Evolutionary conservation across 1,140 invertebrate genomes (phyloP), one percentile per base, ranked within the genome.

Genomic region (Ceratina japonica): DNA sequence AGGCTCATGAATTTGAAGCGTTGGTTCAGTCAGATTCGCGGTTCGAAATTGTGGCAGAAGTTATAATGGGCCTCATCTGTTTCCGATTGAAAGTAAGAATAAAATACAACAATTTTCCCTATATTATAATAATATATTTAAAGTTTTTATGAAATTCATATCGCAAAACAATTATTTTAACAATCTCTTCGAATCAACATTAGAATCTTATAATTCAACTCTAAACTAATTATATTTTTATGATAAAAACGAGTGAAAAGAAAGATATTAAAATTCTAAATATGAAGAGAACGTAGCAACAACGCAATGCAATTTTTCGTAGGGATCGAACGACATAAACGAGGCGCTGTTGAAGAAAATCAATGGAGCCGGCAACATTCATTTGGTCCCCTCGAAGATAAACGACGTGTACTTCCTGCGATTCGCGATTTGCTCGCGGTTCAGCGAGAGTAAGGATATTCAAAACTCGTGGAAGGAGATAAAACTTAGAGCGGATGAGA

Each of bases 331-430:
- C 89, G 95, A 97, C 81, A 84, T 94, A 1, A 99, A 97, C 87
- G 98, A 99, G 89, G 92, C 93, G 1, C 92, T 99, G 0, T 90
- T 98, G 59, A 97, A 97, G 87, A 94, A 94, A 62, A 97, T 99
- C 62, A 99, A 99, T 88, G 96, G 96, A 0, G 95, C 97, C 54
- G 97, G 97, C 22, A 95, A 97, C 85, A 99, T 99, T 80, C 98
- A 99, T 92, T 93, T 99, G 76, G 98, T 99, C 0, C 98, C 98
- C 0, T 97, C 98, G 0, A 98, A 97, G 90, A 96, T 98, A 44
- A 94, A 95, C 18, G 96, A 96, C 79, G 93, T 93, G 1, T 99
- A 96, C 89, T 98, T 99, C 92, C 93, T 99, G 15, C 95, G 98
- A 54, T 94, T 99, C 87, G 97, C 97, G 0, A 94, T 99, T 66